phyloP scores from a whole-genome alignment of 2,888 invertebrate genomes.

The Protonemura montana region DNA sequence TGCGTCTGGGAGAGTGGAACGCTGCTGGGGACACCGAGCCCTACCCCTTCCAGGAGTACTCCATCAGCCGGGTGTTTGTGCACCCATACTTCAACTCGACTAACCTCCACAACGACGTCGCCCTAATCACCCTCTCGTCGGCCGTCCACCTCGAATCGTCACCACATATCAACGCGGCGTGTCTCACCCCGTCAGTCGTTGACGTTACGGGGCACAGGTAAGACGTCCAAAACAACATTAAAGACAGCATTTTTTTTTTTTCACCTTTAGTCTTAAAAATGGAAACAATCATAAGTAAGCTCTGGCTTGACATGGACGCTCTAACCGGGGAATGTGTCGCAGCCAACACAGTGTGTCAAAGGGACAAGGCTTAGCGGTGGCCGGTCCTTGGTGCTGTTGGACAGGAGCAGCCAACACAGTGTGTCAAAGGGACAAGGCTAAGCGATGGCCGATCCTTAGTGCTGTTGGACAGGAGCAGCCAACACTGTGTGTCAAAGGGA shows the following conservation, averaged over 20 bases:
- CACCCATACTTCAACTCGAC: slow-evolving; percentile 73
- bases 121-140: slow-evolving; percentile 73
- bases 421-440: too few relatives aligned
- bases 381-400: not conserved
- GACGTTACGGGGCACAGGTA: slow-evolving; percentile 64
- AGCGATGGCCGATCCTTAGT: too few relatives aligned
- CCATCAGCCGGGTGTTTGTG: slow-evolving; percentile 65
- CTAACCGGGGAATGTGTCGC: too few relatives aligned
- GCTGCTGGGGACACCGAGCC: slow-evolving; percentile 71
- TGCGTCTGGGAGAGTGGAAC: slow-evolving; percentile 81
- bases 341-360: too few relatives aligned
- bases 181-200: slow-evolving; percentile 58
- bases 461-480: too few relatives aligned
- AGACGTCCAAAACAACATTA: too few relatives aligned
- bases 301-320: too few relatives aligned
- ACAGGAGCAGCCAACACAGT: too few relatives aligned
- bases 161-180: slow-evolving; percentile 62
- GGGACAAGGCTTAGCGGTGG: slow-evolving; percentile 8
- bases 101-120: slow-evolving; percentile 83
- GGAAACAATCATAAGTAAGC: too few relatives aligned
- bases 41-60: slow-evolving; percentile 70
- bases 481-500: too few relatives aligned
- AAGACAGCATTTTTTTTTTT: too few relatives aligned
- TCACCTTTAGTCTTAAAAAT: too few relatives aligned
- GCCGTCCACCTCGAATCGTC: slow-evolving; percentile 57